These are phyloP conservation scores for Ramazzottius varieornatus DNA, from an alignment of 2,888 invertebrate species.

Conservation along the genomic window DNA sequence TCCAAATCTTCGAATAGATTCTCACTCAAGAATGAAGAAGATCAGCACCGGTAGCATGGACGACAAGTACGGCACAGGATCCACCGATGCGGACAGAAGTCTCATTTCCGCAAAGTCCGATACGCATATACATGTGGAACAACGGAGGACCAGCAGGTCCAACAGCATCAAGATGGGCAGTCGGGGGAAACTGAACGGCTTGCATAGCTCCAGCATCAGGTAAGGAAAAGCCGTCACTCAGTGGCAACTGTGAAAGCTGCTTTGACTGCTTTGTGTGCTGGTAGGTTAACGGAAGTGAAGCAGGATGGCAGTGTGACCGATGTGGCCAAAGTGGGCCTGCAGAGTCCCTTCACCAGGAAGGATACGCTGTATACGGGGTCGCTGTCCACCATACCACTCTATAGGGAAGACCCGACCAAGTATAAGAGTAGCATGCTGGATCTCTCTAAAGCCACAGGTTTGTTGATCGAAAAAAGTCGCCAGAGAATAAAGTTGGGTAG, in stretches of 20 bases:
- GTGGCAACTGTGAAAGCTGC: no score
- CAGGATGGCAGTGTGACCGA: not conserved
- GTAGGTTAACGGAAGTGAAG: not conserved
- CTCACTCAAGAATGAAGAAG: not conserved
- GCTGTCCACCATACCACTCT: constrained; percentile 17
- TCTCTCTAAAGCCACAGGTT: not conserved
- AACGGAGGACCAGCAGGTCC: no score
- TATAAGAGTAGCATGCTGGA: not conserved
- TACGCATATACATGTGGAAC: not conserved
- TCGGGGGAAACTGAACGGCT: no score
- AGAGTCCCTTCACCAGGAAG: constrained; percentile 13
- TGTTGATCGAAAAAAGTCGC: no score
- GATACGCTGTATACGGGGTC: constrained; percentile 19
- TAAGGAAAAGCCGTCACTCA: no score
- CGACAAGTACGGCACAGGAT: not conserved
- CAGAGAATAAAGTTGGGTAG: no score
- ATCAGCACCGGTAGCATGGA: not conserved
- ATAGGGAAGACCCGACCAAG: constrained; percentile 8
- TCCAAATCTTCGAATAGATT: not conserved
- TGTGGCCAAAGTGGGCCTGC: not conserved
- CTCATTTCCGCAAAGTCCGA: constrained; percentile 4
- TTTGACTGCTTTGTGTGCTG: no score
- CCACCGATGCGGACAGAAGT: not conserved
- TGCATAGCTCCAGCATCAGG: no score
- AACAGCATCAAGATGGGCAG: no score